Evolutionary conservation across 2,797 vertebrate species (phyloP).

Genomic region (Threskiornis aethiopicus): DNA sequence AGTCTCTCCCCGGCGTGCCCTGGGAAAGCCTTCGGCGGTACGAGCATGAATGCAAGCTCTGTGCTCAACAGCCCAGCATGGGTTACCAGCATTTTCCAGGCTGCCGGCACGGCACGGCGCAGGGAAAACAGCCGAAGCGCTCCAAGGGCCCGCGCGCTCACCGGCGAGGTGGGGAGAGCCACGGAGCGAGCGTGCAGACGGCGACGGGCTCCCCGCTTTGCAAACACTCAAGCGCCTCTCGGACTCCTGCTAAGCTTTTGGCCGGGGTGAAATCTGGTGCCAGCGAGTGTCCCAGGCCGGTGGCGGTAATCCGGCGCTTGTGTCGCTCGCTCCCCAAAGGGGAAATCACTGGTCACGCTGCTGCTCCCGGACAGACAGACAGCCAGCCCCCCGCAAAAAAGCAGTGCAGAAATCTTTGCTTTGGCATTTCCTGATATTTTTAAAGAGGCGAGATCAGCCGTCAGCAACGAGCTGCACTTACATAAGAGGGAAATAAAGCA

Average conservation of each 20-base stretch:
- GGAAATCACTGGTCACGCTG: rapidly evolving
- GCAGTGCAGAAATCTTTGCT: neutral
- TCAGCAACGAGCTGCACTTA: neutral
- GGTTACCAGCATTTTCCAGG: neutral
- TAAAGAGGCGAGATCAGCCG: neutral
- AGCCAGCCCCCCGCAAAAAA: neutral
- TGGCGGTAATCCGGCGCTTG: rapidly evolving
- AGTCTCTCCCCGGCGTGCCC: neutral
- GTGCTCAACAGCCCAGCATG: neutral
- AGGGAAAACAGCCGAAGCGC: neutral
- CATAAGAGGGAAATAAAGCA: neutral
- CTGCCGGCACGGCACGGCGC: neutral
- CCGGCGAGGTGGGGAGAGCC: neutral
- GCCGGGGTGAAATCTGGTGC: rapidly evolving
- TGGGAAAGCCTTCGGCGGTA: neutral
- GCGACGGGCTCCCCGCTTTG: rapidly evolving
- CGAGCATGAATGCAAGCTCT: neutral
- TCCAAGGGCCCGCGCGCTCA: neutral
- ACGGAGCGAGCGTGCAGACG: rapidly evolving
- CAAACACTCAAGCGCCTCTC: rapidly evolving
- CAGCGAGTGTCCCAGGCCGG: neutral
- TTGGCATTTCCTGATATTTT: neutral
- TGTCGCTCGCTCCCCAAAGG: neutral
- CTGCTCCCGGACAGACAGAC: neutral
- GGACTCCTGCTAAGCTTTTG: rapidly evolving